Conservation (phyloP, 2,113 vertebrate genomes). For the Narcine bancroftii region DNA sequence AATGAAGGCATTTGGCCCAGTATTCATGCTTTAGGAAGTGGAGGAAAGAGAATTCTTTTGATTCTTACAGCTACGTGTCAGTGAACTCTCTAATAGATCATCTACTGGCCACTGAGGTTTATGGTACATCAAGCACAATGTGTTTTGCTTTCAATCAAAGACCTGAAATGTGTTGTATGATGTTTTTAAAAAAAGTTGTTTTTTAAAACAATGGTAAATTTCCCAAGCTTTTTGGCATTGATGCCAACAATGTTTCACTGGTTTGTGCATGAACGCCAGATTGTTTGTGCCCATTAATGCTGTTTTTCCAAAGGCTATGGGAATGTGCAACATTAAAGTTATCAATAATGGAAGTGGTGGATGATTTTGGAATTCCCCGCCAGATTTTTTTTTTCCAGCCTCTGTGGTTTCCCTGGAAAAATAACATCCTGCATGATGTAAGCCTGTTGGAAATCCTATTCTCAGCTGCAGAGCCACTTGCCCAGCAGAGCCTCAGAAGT, state of each 20-base stretch:
- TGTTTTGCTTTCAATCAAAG: background rate
- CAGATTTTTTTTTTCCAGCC: no score
- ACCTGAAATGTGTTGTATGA: background rate
- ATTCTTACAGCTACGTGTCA: background rate
- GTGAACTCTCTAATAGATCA: background rate
- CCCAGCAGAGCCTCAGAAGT: no score
- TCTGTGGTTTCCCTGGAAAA: no score
- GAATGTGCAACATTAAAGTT: background rate
- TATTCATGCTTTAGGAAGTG: background rate
- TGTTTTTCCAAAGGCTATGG: background rate
- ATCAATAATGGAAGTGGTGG: no score
- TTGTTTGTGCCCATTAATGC: background rate
- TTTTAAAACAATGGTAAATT: background rate
- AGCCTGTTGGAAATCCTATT: no score
- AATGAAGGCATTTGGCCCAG: background rate
- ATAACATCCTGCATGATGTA: no score
- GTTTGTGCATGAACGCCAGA: background rate
- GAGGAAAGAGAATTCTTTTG: background rate
- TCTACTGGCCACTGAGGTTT: no score
- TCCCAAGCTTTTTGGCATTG: background rate
- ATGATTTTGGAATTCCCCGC: no score
- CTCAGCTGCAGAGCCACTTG: no score
- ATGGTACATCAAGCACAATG: background rate
- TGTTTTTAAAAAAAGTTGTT: background rate
- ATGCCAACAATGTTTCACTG: background rate